These are phyloP conservation scores for Oryzias javanicus DNA, from an alignment of 2,113 vertebrate genomes.

Conservation along the genomic window DNA sequence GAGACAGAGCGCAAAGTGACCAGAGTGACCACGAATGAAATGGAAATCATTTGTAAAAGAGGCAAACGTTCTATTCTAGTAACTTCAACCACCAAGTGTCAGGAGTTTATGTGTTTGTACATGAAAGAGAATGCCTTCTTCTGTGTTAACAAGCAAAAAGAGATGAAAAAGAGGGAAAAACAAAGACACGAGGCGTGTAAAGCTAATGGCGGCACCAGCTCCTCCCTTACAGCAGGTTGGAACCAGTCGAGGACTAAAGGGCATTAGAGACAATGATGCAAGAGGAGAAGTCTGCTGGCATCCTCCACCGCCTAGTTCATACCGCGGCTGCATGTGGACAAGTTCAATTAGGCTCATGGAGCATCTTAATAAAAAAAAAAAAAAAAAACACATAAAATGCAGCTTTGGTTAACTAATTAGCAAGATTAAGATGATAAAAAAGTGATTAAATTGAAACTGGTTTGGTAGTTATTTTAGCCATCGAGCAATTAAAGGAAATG, in stretches of 20 bases:
- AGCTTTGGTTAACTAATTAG: background rate
- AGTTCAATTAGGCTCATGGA: constrained; percentile 21
- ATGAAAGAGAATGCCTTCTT: constrained; percentile 19
- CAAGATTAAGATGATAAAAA: background rate
- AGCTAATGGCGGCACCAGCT: constrained; percentile 52
- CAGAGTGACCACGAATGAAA: constrained; percentile 29
- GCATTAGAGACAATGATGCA: constrained; percentile 74
- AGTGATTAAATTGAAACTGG: background rate
- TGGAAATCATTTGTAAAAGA: too few relatives aligned
- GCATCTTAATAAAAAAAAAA: too few relatives aligned
- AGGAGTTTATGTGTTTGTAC: background rate
- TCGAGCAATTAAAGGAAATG: too few relatives aligned
- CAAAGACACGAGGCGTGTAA: constrained; percentile 47
- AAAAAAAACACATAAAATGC: background rate
- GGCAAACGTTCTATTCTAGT: too few relatives aligned
- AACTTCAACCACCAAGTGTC: too few relatives aligned
- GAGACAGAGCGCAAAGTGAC: constrained; percentile 33
- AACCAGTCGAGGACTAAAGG: constrained; percentile 78
- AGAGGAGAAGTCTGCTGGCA: constrained; percentile 67
- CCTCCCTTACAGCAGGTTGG: constrained; percentile 76
- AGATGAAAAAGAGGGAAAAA: constrained; percentile 40
- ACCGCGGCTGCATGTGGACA: constrained; percentile 21
- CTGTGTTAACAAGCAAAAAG: constrained; percentile 46
- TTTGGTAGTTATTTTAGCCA: too few relatives aligned
- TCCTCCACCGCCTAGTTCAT: constrained; percentile 48